Percentiles rank a stretch among this genome's conserved stretches.
Conservation (phyloP, 2,888 invertebrate genomes). For the Cataglyphis cursor region DNA sequence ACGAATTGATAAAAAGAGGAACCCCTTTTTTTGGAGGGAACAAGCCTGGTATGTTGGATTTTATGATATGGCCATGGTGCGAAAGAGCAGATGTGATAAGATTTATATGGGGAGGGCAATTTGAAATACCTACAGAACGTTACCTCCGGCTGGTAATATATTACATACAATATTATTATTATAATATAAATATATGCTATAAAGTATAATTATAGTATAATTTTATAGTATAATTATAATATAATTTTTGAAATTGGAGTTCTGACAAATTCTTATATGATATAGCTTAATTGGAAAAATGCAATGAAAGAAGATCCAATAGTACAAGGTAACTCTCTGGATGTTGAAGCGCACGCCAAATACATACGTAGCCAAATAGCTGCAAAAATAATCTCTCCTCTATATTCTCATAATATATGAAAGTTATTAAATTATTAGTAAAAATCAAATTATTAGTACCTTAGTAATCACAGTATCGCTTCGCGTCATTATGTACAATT, state of each 20-base stretch:
- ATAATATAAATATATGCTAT: too few relatives aligned
- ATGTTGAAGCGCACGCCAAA: conserved; percentile 91
- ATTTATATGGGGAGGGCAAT: conserved; percentile 89
- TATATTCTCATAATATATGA: too few relatives aligned
- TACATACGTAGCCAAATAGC: conserved; percentile 90
- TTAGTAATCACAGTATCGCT: conserved; percentile 70
- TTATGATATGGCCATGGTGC: conserved; percentile 95
- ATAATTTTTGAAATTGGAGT: neutral
- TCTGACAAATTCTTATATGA: neutral
- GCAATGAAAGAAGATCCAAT: conserved; percentile 91
- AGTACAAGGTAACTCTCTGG: conserved; percentile 90
- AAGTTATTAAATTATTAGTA: neutral
- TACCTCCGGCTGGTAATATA: conserved; percentile 89
- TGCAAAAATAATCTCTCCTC: too few relatives aligned
- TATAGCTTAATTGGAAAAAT: conserved; percentile 90
- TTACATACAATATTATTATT: conserved; percentile 4
- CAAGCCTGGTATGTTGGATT: conserved; percentile 93
- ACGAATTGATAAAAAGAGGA: conserved; percentile 89
- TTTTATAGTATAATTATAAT: neutral
- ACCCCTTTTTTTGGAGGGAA: conserved; percentile 90
- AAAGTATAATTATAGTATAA: neutral
- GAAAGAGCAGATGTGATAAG: conserved; percentile 90
- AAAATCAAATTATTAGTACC: conserved; percentile 58
- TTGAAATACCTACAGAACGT: conserved; percentile 90
- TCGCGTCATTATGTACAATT: conserved; percentile 52